phyloP scores from a whole-genome alignment of 2,113 vertebrate genomes.

The Lepidothrix coronata region DNA sequence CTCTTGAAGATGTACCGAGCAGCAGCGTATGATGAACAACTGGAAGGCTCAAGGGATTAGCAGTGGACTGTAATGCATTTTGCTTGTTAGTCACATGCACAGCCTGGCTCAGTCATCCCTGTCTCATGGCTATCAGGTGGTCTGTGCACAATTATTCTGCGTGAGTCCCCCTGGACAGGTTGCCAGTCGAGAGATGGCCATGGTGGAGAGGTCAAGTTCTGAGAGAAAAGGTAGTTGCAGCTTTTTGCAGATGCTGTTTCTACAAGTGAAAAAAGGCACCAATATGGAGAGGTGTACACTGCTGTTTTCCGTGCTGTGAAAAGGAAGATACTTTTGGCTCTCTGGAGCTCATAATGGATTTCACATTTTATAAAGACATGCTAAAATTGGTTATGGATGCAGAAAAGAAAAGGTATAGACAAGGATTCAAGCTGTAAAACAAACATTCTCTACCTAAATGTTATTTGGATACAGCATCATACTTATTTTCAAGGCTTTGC shows the following conservation, averaged over 20 bases:
- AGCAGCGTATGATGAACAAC: background rate
- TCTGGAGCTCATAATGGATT: background rate
- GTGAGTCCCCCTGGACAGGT: background rate
- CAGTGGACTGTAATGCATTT: background rate
- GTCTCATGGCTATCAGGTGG: conserved; percentile 36
- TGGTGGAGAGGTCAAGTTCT: background rate
- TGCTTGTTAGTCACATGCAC: background rate
- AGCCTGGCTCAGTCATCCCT: background rate
- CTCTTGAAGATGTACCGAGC: background rate
- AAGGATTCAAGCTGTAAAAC: background rate
- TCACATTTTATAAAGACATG: background rate
- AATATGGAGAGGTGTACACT: background rate
- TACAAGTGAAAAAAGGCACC: background rate
- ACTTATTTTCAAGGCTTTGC: background rate
- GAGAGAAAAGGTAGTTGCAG: background rate
- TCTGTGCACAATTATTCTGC: accelerated
- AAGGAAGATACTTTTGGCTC: background rate
- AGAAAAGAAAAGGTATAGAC: background rate
- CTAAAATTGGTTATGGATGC: background rate
- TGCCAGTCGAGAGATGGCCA: background rate
- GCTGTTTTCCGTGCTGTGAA: background rate
- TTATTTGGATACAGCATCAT: background rate
- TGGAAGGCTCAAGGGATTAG: conserved; percentile 45
- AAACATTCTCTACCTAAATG: background rate
- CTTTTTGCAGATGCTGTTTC: background rate